Evolutionary conservation across 2,888 invertebrate species (phyloP), one percentile per base, ranked within the genome.

Genomic region (Polymixis flavicincta): DNA sequence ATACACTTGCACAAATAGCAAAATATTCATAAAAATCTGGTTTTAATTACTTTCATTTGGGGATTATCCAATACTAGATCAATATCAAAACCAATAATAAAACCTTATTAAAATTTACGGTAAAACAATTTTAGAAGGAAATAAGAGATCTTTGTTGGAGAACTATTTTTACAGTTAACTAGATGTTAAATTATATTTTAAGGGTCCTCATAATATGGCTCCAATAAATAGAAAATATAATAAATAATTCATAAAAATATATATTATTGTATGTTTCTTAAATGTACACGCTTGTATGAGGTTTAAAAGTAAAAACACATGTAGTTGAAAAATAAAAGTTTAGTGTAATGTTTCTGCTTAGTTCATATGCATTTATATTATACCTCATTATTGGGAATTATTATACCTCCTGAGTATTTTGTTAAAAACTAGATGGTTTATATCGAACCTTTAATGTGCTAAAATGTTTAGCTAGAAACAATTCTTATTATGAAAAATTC

Each of bases 151-250:
- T 89, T 90, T 90, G 92, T 90, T 90, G 86, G 83, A 85, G 86
- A 89, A 89, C 86, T 90, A 88, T 89, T 91, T 91, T 90, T 90
- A 91, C 89, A 89, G 83, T 88, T 86, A 88, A 60, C 85, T 89
- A 88, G 83, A 88, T 87, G 86, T 89, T 90, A 88, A 90, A 88
- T 77, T 84, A 79, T 87, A 86, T 85, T 82, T 82, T 82, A 87
- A 86, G 89, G 83, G 82, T 84, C 86, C 83, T 87, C 84, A 81
- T 91, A 87, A 83, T 86, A 86, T 86, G 87, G 82, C 87, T 90
- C 87, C 87, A 86, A 83, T 87, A 85, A 85, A 82, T 87, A 82
- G 85, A 87, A 87, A 84, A 84, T 82, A 84, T 74, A 85, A 81
- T 85, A 80, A 85, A 80, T 85, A 80, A 84, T 82, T 84, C 74